A percentile compares a stretch with the other conserved stretches of the same genome.
Conservation (phyloP, 2,113 vertebrate species). For the Misgurnus anguillicaudatus region DNA sequence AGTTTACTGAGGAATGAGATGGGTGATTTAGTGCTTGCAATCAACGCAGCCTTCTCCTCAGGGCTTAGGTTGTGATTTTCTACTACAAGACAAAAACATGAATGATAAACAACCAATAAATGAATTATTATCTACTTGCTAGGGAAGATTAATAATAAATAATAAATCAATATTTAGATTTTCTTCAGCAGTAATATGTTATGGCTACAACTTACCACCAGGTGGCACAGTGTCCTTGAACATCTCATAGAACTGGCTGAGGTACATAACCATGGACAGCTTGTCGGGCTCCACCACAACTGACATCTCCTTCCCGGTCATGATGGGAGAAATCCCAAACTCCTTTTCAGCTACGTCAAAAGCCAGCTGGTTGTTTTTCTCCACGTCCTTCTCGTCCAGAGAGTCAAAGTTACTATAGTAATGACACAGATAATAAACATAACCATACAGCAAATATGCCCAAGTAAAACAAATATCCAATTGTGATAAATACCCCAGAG, state of each 20-base stretch:
- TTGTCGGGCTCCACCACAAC: conserved; percentile 94
- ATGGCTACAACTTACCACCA: conserved; percentile 75
- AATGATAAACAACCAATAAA: background rate
- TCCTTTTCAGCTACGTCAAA: conserved; percentile 94
- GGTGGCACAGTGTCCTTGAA: conserved; percentile 93
- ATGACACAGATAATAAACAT: background rate
- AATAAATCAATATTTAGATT: background rate
- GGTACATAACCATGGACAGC: conserved; percentile 98
- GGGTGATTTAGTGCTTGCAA: conserved; percentile 91
- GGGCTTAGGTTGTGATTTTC: conserved; percentile 87
- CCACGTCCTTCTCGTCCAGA: conserved; percentile 87
- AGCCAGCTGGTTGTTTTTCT: conserved; percentile 92
- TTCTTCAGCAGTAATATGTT: too few species aligned
- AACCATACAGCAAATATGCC: background rate
- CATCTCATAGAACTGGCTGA: conserved; percentile 99
- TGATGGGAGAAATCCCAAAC: conserved; percentile 95
- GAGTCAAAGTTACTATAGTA: conserved; percentile 87
- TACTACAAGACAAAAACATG: conserved; percentile 59
- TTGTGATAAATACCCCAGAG: too few species aligned
- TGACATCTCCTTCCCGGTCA: conserved; percentile 98
- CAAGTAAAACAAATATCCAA: too few species aligned
- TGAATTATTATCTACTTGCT: background rate
- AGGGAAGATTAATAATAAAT: background rate
- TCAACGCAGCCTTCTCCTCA: conserved; percentile 88
- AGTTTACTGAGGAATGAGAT: conserved; percentile 98